Conservation (phyloP, 2,888 invertebrate species). For the Actias luna region DNA sequence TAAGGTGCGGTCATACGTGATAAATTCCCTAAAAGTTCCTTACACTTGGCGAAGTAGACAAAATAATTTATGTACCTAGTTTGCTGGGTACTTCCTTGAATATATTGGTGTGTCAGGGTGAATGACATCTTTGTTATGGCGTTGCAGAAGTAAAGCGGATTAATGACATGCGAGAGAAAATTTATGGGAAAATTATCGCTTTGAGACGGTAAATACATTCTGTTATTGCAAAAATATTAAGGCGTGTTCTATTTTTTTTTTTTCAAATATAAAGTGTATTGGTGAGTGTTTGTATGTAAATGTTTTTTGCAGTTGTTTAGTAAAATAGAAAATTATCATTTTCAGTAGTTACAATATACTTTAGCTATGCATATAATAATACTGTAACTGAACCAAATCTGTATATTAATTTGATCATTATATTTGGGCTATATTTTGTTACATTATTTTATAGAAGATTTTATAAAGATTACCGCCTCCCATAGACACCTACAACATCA, state of each 20-base stretch:
- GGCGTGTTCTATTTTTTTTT: background rate
- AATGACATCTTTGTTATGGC: constrained; percentile 70
- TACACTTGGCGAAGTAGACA: constrained; percentile 76
- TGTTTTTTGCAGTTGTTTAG: too few species aligned
- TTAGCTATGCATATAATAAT: too few species aligned
- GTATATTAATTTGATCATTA: too few species aligned
- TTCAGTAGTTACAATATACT: too few species aligned
- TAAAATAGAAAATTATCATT: too few species aligned
- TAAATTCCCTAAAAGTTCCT: constrained; percentile 77
- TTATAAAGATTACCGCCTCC: too few species aligned
- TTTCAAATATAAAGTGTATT: too few species aligned
- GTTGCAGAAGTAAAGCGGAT: constrained; percentile 4
- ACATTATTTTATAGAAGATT: too few species aligned
- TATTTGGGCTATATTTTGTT: too few species aligned
- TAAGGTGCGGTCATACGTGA: constrained; percentile 52
- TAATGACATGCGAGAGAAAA: background rate
- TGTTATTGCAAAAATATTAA: background rate
- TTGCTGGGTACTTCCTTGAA: constrained; percentile 73
- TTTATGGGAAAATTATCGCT: constrained; percentile 5
- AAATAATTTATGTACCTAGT: constrained; percentile 81
- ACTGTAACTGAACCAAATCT: too few species aligned
- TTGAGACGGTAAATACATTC: background rate
- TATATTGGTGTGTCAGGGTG: constrained; percentile 68
- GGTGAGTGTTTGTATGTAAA: too few species aligned
- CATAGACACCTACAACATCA: too few species aligned